Base-by-base conservation (phyloP, 1,140 invertebrate species). In the Caenorhabditis briggsae region DNA sequence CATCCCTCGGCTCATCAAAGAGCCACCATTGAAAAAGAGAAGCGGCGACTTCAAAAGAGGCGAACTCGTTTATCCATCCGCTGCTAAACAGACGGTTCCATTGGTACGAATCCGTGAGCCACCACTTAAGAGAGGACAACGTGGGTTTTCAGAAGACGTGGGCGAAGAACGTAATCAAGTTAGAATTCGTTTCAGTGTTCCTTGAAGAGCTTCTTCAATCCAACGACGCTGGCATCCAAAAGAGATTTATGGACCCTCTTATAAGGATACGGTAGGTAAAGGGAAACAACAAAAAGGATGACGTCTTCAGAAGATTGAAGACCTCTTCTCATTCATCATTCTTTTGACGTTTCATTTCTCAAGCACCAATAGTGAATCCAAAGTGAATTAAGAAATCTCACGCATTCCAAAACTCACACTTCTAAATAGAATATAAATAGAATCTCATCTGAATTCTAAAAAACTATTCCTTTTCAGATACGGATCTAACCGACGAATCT, bases 41-140 rank as follows among this genome's bases (percentile, higher is more conserved):
- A 84, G 46, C 25, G 83, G 83, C 12, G 83, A 61, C 16, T 50
- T 74, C 18, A 85, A 85, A 61, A 9, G 84, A 85, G 84, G 65
- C 20, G 84, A 53, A 46, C 43, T 65, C 61, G 64, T 85, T 25
- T 85, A 85, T 58, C 84, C 84, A 33, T 64, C 84, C 9, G 84
- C 84, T 12, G 84, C 61, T 2, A 70, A 64, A 41, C 61, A 74
- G 84, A 53, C 65, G 64, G 65, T 85, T 64, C 84, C 84, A 14
- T 58, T 64, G 48, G 64, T 85, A 55, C 84, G 61, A 6, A 23
- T 85, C 20, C 53, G 84, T 33, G 84, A 85, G 41, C 84, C 84
- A 33, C 84, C 84, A 53, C 64, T 85, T 18, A 85, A 85, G 55
- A 85, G 84, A 65, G 48, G 84, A 53, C 48, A 74, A 46, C 20